Conservation (phyloP, 2,797 vertebrate genomes). For the Sciurus vulgaris region DNA sequence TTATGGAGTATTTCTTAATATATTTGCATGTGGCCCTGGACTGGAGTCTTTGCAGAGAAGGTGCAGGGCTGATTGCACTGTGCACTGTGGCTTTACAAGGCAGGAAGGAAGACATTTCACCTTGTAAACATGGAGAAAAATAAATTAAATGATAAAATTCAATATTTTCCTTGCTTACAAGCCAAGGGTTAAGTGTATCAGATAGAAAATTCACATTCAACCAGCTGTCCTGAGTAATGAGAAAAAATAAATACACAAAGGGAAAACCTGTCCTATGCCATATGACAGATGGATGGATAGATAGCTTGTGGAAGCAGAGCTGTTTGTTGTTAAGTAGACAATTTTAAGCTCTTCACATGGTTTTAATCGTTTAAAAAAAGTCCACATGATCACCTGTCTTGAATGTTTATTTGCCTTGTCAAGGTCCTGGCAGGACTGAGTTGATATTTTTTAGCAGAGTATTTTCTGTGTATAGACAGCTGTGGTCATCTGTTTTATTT, state of each 20-base stretch:
- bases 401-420: conserved; percentile 62
- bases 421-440: not conserved
- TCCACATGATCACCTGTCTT: conserved; percentile 44
- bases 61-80: not conserved
- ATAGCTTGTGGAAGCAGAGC: conserved; percentile 39
- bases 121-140: conserved; percentile 50
- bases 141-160: conserved; percentile 62
- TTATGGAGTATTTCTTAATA: not conserved
- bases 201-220: conserved; percentile 71
- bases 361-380: conserved; percentile 67
- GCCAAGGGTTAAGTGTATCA: conserved; percentile 76
- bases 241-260: conserved; percentile 75
- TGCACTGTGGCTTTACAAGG: not conserved
- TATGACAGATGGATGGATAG: conserved; percentile 64
- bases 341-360: conserved; percentile 59
- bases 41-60: not conserved
- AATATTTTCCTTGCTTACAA: conserved; percentile 67
- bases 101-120: not conserved
- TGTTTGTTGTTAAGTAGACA: conserved; percentile 67
- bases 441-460: not conserved
- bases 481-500: not conserved
- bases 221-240: conserved; percentile 76
- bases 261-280: conserved; percentile 68
- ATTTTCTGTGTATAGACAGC: not conserved
- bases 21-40: not conserved